Evolutionary conservation across 2,797 vertebrate species (phyloP).

Genomic region (Cuculus canorus): DNA sequence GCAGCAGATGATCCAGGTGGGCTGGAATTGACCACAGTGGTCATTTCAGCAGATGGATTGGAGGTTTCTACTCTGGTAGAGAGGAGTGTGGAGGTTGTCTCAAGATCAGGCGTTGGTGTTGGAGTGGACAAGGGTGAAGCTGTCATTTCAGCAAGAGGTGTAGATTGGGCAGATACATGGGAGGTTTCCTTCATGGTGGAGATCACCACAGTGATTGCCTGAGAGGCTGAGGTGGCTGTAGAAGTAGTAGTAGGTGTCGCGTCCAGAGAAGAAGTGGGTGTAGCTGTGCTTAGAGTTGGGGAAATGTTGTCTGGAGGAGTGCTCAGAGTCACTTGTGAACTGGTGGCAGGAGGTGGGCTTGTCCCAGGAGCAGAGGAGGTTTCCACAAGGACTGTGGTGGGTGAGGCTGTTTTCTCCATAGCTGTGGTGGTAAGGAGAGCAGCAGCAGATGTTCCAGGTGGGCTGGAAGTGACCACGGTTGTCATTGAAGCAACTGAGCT

Average conservation of each 20-base stretch:
- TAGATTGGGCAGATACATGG: rapidly evolving
- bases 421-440: too few species aligned
- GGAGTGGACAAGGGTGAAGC: rapidly evolving
- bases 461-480: too few species aligned
- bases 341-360: not conserved
- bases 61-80: rapidly evolving
- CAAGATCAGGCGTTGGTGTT: rapidly evolving
- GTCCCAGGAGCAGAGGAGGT: not conserved
- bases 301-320: not conserved
- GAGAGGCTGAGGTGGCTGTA: too few species aligned
- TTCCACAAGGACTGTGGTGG: too few species aligned
- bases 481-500: too few species aligned
- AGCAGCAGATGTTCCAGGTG: too few species aligned
- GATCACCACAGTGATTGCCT: not conserved
- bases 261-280: too few species aligned
- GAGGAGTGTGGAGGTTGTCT: not conserved
- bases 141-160: too few species aligned
- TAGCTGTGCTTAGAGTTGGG: too few species aligned
- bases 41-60: rapidly evolving
- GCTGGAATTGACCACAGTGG: not conserved
- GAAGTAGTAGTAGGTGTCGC: rapidly evolving
- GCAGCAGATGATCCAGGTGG: not conserved
- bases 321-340: not conserved
- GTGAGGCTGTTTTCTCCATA: too few species aligned
- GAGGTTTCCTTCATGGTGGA: rapidly evolving